These are phyloP conservation scores for Autographa pulchrina DNA, from an alignment of 2,888 invertebrate species.

Conservation along the genomic window DNA sequence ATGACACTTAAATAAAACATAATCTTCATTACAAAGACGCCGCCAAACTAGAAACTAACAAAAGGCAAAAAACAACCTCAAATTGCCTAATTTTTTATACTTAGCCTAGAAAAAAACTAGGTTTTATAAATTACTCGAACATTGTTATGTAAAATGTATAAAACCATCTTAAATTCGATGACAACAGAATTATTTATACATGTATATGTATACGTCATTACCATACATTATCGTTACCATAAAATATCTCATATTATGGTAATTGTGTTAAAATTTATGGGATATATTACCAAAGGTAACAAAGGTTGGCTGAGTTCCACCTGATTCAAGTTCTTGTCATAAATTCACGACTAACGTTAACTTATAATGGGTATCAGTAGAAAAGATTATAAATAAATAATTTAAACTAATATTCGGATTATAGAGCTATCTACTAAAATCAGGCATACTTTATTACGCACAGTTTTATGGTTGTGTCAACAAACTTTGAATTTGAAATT, in stretches of 20 bases:
- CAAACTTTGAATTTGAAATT: constrained; percentile 1
- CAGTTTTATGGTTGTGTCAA: constrained; percentile 2
- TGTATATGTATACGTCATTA: constrained; percentile 48
- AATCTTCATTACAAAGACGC: constrained; percentile 31
- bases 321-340: constrained; percentile 42
- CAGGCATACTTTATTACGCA: constrained; percentile 5
- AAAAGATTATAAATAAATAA: constrained; percentile 15
- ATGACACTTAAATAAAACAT: constrained; percentile 35
- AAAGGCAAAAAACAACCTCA: constrained; percentile 10
- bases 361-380: constrained; percentile 17
- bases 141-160: constrained; percentile 59
- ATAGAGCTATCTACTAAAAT: neutral
- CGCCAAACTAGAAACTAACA: constrained; percentile 15
- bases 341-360: constrained; percentile 34
- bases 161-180: constrained; percentile 58
- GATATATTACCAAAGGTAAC: constrained; percentile 63
- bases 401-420: constrained; percentile 5
- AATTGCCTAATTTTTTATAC: constrained; percentile 31
- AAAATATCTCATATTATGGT: constrained; percentile 68
- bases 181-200: constrained; percentile 53
- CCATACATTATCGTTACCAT: constrained; percentile 64
- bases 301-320: constrained; percentile 59
- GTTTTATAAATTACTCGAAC: constrained; percentile 41
- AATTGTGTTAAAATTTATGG: constrained; percentile 67
- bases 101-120: constrained; percentile 44